These are phyloP conservation scores for Synanthedon vespiformis DNA, from an alignment of 2,888 invertebrate genomes.

Conservation along the genomic window DNA sequence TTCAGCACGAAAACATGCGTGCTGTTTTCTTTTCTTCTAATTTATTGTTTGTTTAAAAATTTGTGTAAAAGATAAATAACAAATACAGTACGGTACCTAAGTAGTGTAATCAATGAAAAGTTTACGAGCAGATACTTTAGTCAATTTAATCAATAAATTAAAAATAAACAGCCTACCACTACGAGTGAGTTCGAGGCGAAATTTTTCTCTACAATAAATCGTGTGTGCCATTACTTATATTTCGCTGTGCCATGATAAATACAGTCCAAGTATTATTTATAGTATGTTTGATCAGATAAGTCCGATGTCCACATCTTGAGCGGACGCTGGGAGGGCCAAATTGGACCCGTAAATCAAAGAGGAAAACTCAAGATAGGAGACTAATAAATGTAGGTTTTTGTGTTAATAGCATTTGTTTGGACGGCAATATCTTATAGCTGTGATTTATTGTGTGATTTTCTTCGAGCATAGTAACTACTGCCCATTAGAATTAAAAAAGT, in stretches of 20 bases:
- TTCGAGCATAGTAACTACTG: background rate
- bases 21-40: too few relatives aligned
- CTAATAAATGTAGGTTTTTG: conserved; percentile 25
- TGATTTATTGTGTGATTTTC: background rate
- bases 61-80: too few relatives aligned
- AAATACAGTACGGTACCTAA: too few relatives aligned
- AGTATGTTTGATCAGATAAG: conserved; percentile 59
- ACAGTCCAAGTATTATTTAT: conserved; percentile 60
- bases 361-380: conserved; percentile 20
- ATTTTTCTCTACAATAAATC: conserved; percentile 45
- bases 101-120: too few relatives aligned
- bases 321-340: conserved; percentile 37
- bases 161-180: background rate
- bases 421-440: background rate
- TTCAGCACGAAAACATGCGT: too few relatives aligned
- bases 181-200: conserved; percentile 7
- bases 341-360: conserved; percentile 54
- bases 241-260: conserved; percentile 55
- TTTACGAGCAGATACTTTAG: too few relatives aligned
- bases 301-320: conserved; percentile 43
- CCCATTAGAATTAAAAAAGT: too few relatives aligned
- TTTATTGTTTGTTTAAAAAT: too few relatives aligned
- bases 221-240: conserved; percentile 37
- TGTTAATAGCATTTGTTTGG: conserved; percentile 12
- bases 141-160: background rate